Evolutionary conservation across 2,888 invertebrate species (phyloP), one percentile per base, ranked within the genome.

Genomic region (Drosophila mercatorum): DNA sequence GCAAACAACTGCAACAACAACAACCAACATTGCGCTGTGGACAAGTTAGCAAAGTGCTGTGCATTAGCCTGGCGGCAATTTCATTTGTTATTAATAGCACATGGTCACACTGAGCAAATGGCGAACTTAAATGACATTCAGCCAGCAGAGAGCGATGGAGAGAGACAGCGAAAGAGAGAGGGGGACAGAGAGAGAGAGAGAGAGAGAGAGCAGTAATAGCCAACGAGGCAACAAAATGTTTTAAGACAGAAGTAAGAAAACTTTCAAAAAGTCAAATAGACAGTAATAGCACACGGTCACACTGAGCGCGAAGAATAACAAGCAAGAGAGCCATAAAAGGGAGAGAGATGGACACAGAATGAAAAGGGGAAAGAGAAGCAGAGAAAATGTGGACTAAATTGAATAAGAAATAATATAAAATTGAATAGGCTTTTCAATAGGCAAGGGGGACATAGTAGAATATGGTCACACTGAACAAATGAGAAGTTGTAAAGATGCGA

Each of bases 61-160:
- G 58, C 64, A 78, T 70, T 77, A 75, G 67, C 56, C 71, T 60
- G 67, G 64, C 71, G 59, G 65, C 67, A 71, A 65, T 75, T 75
- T 66, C 47, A 64, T 78, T 68, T 78, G 56, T 60, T 75, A 78
- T 78, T 75, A 78, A 78, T 78, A 68, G 65, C 78, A 75, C 56
- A 78, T 68, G 75, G 65, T 65, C 64, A 71, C 72, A 78, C 61
- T 74, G 66, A 46, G 46, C 61, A 40, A 52, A 66, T 36, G 63
- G 57, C 47, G 56, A 59, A 73, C n/a, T 60, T 65, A 59, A 34
- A 43, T 43, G 28, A 38, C 31, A 47, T 22, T 52, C 52, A 38
- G 14, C 7, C 17, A 43, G 5, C 5, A 26, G 11, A 31, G 22
- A 0, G 4, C 7, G 60, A 5, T 26, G 36, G 14, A 6, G 8